Evolutionary conservation across 1,140 invertebrate genomes (phyloP).

Genomic region (Frieseomelitta varia): DNA sequence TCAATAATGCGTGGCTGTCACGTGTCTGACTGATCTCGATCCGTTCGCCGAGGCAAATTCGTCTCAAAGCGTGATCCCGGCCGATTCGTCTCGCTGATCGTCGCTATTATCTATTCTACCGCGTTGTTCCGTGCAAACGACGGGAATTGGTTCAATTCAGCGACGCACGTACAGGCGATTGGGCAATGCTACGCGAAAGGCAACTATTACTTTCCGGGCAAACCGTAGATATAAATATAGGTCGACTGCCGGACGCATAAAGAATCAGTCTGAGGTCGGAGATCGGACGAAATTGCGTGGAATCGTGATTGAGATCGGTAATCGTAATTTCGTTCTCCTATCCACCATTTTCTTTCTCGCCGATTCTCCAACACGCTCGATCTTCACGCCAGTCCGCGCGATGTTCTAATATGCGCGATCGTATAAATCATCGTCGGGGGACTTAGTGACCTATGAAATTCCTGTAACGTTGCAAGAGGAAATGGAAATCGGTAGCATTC

Average conservation of each 20-base stretch:
- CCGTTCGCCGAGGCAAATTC: constrained; percentile 24
- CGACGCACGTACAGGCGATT: constrained; percentile 4
- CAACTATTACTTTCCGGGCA: constrained; percentile 44
- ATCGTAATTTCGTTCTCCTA: constrained; percentile 4
- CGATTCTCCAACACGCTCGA: not conserved
- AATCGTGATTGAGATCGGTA: constrained; percentile 16
- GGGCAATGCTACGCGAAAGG: too few species aligned
- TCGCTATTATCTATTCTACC: constrained; percentile 48
- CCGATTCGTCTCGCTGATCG: constrained; percentile 49
- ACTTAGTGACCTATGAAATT: not conserved
- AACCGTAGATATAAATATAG: constrained; percentile 36
- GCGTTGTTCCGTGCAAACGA: constrained; percentile 41
- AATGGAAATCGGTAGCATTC: not conserved
- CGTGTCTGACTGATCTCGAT: constrained; percentile 9
- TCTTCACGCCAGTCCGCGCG: not conserved
- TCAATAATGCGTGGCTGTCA: constrained; percentile 14
- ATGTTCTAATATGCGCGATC: not conserved
- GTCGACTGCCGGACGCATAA: constrained; percentile 19
- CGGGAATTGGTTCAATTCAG: constrained; percentile 36
- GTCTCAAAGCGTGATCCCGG: constrained; percentile 43
- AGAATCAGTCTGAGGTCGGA: constrained; percentile 5
- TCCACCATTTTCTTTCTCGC: not conserved
- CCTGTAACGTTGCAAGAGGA: not conserved
- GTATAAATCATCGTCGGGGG: not conserved
- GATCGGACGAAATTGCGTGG: constrained; percentile 23